These are phyloP conservation scores for Marisa cornuarietis DNA, from an alignment of 1,140 invertebrate species.

Conservation along the genomic window DNA sequence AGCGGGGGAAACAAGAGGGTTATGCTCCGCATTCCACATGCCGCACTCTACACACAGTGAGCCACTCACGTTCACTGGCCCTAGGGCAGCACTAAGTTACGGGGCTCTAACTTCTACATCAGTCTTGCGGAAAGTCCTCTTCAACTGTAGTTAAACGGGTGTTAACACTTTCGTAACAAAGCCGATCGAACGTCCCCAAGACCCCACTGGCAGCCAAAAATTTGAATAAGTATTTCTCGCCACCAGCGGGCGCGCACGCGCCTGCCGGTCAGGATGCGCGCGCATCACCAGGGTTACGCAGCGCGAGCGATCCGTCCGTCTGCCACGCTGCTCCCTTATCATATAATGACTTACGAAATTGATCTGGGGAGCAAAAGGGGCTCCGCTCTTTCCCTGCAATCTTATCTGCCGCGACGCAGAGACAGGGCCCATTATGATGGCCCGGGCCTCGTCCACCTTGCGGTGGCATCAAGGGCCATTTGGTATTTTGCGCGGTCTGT, in stretches of 20 bases:
- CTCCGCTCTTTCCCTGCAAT: neutral
- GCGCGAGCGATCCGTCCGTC: neutral
- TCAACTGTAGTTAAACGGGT: too few species aligned
- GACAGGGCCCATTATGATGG: slow-evolving; percentile 2
- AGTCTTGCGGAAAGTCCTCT: too few species aligned
- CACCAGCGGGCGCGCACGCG: neutral
- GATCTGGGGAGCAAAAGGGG: neutral
- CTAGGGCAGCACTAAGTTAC: too few species aligned
- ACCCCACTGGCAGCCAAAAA: neutral
- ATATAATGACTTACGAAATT: slow-evolving; percentile 11
- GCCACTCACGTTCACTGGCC: too few species aligned
- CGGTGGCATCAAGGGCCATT: neutral
- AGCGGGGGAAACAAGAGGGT: too few species aligned
- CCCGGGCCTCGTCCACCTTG: neutral
- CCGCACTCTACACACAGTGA: too few species aligned
- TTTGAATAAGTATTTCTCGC: neutral
- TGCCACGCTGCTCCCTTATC: neutral
- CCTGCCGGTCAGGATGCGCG: neutral
- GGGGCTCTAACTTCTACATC: too few species aligned
- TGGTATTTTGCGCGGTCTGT: neutral
- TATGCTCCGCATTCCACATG: too few species aligned
- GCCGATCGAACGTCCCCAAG: neutral
- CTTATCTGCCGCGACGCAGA: neutral
- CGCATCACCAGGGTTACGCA: neutral
- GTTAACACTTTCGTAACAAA: too few species aligned